Conservation (phyloP, 1,140 invertebrate genomes). For the Lamellibrachia luymesi region DNA sequence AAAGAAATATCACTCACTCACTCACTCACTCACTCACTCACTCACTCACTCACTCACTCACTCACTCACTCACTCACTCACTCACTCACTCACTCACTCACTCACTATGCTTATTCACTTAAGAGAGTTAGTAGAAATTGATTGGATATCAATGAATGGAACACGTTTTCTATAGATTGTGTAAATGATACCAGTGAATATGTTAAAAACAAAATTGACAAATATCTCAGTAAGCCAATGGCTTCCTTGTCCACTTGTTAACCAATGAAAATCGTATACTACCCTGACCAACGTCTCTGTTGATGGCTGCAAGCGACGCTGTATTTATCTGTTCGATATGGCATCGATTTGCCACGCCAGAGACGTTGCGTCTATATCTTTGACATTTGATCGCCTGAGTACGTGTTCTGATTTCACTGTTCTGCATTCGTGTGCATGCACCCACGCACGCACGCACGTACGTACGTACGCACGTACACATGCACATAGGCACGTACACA, state of each 20-base stretch:
- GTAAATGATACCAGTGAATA: too few species aligned
- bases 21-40: conserved; percentile 18
- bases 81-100: conserved; percentile 3
- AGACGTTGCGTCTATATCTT: background rate
- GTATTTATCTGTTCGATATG: background rate
- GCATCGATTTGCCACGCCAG: background rate
- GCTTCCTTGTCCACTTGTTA: too few species aligned
- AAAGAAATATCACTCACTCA: conserved; percentile 15
- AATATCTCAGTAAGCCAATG: background rate
- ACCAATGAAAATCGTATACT: too few species aligned
- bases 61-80: conserved; percentile 27
- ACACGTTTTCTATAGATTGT: too few species aligned
- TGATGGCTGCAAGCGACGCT: background rate
- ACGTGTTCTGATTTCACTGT: background rate
- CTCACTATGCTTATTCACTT: background rate
- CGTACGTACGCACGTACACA: background rate
- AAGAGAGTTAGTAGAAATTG: background rate
- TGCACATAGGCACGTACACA: background rate
- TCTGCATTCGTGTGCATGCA: background rate
- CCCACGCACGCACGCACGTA: background rate
- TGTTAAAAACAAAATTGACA: too few species aligned
- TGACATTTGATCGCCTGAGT: background rate
- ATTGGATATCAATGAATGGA: too few species aligned
- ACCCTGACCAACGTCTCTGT: background rate
- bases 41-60: conserved; percentile 32